phyloP scores from a whole-genome alignment of 2,113 vertebrate species.

The Sylvia atricapilla region DNA sequence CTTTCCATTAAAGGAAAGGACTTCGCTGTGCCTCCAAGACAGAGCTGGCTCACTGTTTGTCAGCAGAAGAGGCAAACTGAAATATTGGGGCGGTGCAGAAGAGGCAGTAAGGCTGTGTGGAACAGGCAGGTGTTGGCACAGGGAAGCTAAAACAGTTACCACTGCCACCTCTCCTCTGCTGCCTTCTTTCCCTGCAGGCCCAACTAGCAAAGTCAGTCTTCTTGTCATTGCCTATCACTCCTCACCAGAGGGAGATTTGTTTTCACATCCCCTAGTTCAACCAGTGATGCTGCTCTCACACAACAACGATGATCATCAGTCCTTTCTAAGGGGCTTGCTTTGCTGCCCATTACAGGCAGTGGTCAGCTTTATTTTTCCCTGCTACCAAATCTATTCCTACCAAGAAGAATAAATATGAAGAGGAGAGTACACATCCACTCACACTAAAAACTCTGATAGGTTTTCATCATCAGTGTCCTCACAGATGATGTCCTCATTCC shows the following conservation, averaged over 20 bases:
- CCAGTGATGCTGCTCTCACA: background rate
- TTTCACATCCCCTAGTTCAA: background rate
- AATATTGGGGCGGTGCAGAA: fast-evolving
- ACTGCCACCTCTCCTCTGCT: background rate
- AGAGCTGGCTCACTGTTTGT: background rate
- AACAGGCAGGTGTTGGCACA: background rate
- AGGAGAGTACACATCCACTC: background rate
- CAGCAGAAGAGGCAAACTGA: background rate
- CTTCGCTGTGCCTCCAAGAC: background rate
- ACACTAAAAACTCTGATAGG: background rate
- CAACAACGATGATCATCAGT: background rate
- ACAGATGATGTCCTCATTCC: background rate
- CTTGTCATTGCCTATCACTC: background rate
- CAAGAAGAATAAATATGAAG: background rate
- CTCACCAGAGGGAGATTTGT: background rate
- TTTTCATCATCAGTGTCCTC: background rate
- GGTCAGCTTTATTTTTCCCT: background rate
- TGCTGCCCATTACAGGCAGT: background rate
- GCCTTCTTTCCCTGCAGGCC: background rate
- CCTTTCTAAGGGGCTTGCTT: background rate
- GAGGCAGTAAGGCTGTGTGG: background rate
- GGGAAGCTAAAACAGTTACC: background rate
- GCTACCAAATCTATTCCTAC: background rate
- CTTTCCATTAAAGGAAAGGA: background rate
- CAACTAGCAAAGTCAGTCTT: background rate